These are phyloP conservation scores for Ptychodera flava DNA, from an alignment of 35 echinoderm and acorn worm genomes.

Conservation along the genomic window DNA sequence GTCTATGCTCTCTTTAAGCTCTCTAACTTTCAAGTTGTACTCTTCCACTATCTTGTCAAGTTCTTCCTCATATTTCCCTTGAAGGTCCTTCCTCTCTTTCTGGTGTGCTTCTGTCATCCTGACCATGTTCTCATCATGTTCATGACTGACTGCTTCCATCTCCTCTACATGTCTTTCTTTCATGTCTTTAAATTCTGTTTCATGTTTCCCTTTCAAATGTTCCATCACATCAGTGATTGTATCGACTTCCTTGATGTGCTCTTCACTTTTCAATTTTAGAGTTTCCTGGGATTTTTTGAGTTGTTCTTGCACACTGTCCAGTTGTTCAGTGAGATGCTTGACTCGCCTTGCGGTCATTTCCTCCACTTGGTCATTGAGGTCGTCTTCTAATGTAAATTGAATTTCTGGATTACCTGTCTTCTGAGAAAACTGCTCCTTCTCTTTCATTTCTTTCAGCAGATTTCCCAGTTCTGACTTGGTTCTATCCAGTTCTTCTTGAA, in stretches of 20 bases:
- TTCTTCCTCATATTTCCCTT: background rate
- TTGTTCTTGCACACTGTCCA: conserved; percentile 17
- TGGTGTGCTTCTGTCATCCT: background rate
- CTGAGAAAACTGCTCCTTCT: background rate
- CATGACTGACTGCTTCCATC: background rate
- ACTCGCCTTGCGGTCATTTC: background rate
- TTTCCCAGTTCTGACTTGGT: conserved; percentile 23
- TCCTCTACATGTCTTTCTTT: background rate
- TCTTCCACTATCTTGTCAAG: background rate
- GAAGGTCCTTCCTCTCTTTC: background rate
- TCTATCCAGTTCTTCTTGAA: conserved; percentile 21
- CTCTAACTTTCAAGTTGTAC: background rate
- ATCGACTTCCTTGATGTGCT: background rate
- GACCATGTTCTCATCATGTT: background rate
- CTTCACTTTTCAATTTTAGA: background rate
- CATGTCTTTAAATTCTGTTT: background rate
- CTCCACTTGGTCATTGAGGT: background rate
- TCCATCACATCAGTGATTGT: conserved; percentile 7
- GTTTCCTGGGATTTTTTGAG: background rate
- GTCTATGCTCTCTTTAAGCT: background rate
- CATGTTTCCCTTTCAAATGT: background rate
- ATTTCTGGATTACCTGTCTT: background rate
- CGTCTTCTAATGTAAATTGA: background rate
- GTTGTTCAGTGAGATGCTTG: background rate
- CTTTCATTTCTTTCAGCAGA: conserved; percentile 20